These are phyloP conservation scores for Anoplolepis gracilipes DNA, from an alignment of 1,140 invertebrate genomes.

Conservation along the genomic window DNA sequence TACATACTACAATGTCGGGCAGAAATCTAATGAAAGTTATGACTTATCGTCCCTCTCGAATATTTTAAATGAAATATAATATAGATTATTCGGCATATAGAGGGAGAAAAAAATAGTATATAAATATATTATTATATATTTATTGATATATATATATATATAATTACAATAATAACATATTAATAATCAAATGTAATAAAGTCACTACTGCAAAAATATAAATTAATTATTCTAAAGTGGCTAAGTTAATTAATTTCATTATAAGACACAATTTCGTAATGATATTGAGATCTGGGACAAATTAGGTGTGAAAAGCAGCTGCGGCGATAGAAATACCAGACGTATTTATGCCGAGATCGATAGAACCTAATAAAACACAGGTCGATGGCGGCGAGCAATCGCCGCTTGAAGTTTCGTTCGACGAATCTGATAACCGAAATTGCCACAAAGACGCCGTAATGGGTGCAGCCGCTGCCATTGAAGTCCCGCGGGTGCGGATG, in stretches of 20 bases:
- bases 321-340: neutral
- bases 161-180: neutral
- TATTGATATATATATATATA: neutral
- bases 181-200: neutral
- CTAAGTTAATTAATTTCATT: neutral
- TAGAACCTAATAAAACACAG: constrained; percentile 19
- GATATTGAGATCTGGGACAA: neutral
- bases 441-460: constrained; percentile 53
- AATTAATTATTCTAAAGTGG: neutral
- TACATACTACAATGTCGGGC: constrained; percentile 21
- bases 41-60: neutral
- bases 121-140: neutral
- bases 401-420: constrained; percentile 17
- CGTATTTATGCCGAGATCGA: neutral
- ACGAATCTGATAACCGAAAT: constrained; percentile 29
- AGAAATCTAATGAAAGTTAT: constrained; percentile 31
- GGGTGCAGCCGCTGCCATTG: constrained; percentile 37
- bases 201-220: too few species aligned
- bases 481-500: constrained; percentile 2
- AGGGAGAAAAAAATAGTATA: neutral
- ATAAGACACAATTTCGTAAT: neutral
- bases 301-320: constrained; percentile 3
- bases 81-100: neutral
- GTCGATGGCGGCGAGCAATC: neutral
- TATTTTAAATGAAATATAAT: constrained; percentile 6